Conservation (phyloP, 2,797 vertebrate genomes). For the Liasis olivaceus region DNA sequence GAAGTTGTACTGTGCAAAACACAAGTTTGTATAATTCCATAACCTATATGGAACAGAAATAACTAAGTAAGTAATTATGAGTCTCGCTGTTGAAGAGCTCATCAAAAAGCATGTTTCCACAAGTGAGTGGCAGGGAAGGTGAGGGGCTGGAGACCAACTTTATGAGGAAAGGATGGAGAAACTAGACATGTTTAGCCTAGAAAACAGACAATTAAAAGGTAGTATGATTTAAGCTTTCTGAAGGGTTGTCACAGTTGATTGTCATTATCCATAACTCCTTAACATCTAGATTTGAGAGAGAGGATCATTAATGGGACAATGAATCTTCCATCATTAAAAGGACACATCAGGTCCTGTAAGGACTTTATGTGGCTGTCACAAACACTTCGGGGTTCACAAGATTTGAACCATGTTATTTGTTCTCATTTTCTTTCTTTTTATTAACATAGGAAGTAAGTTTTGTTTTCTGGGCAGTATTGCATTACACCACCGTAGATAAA, state of each 20-base stretch:
- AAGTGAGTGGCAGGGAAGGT: background rate
- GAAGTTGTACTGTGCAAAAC: background rate
- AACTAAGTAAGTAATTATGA: background rate
- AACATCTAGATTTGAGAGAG: background rate
- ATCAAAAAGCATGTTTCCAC: background rate
- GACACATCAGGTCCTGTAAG: background rate
- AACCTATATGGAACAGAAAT: background rate
- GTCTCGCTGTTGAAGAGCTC: background rate
- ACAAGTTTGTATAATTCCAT: background rate
- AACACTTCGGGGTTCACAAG: too few relatives aligned
- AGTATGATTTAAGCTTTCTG: background rate
- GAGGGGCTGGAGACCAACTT: background rate
- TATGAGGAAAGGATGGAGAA: background rate
- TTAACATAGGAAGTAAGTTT: too few relatives aligned
- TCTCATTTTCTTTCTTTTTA: background rate
- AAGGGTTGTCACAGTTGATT: background rate
- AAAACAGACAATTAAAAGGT: background rate
- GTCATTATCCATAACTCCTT: background rate
- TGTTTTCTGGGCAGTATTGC: background rate
- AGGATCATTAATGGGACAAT: background rate
- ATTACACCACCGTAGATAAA: background rate
- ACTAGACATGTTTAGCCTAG: background rate
- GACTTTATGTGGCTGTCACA: background rate
- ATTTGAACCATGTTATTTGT: background rate
- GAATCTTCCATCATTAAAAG: background rate